A percentile compares a stretch with the other conserved stretches of the same genome.
phyloP scores from a whole-genome alignment of 1,140 invertebrate genomes.

The Brachystomella parvula region DNA sequence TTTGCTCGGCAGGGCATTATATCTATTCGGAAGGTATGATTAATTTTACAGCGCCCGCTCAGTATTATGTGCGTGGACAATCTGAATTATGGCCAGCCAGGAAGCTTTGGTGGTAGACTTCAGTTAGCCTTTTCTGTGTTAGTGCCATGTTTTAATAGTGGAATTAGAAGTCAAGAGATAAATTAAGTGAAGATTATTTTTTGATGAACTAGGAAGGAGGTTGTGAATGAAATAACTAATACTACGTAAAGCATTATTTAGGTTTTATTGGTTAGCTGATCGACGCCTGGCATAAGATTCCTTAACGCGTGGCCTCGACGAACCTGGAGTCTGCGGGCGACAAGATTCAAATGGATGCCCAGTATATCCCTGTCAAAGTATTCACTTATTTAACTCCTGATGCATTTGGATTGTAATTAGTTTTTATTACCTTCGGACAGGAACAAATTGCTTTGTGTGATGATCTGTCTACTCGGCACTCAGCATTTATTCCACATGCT shows the following conservation, averaged over 20 bases:
- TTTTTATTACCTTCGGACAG: conserved; percentile 59
- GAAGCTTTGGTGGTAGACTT: no score
- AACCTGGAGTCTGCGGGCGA: conserved; percentile 48
- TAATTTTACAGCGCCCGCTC: no score
- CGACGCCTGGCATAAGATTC: no score
- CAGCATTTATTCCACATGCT: conserved; percentile 49
- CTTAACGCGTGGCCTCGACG: neutral
- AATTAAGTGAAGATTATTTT: neutral
- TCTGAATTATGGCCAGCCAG: no score
- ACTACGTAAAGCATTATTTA: no score
- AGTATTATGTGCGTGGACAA: no score
- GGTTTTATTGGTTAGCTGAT: no score
- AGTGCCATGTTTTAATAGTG: no score
- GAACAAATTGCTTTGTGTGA: conserved; percentile 71
- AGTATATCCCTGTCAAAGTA: conserved; percentile 57
- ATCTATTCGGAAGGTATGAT: no score
- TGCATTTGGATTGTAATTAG: conserved; percentile 23
- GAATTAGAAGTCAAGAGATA: neutral
- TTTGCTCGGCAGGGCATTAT: no score
- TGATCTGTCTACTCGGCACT: conserved; percentile 57
- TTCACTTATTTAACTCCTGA: conserved; percentile 41
- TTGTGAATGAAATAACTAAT: neutral
- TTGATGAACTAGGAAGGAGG: neutral
- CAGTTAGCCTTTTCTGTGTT: no score
- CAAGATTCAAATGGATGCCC: conserved; percentile 75